Conservation (phyloP, 2,113 vertebrate species). For the Macquaria ambigua region DNA sequence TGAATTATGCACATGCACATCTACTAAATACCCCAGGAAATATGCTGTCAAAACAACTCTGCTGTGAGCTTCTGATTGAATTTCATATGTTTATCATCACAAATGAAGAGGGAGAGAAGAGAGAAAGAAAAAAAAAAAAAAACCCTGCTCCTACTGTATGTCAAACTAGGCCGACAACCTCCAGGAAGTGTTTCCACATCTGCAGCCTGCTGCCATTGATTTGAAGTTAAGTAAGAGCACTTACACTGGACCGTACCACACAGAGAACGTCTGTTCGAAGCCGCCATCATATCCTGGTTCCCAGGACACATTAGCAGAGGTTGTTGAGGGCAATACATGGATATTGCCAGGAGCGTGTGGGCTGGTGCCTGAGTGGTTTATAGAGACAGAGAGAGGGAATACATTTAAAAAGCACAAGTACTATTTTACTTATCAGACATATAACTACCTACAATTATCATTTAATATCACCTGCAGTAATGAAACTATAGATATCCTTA, state of each 20-base stretch:
- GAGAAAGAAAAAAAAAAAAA: background rate
- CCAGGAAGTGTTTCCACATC: conserved; percentile 32
- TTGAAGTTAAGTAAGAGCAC: conserved; percentile 82
- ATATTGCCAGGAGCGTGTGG: conserved; percentile 95
- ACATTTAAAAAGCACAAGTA: conserved; percentile 20
- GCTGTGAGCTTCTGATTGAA: conserved; percentile 13
- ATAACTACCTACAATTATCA: background rate
- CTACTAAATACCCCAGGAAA: conserved; percentile 20
- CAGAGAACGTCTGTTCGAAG: conserved; percentile 99
- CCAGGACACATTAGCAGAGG: conserved; percentile 98
- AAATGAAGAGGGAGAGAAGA: background rate
- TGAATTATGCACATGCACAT: conserved; percentile 40
- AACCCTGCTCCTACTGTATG: background rate
- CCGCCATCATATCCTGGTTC: conserved; percentile 98
- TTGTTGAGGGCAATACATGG: conserved; percentile 92
- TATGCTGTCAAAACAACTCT: conserved; percentile 36
- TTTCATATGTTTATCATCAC: conserved; percentile 19
- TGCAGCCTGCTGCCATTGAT: conserved; percentile 37
- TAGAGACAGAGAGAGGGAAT: conserved; percentile 46
- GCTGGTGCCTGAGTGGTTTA: conserved; percentile 91
- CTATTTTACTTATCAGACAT: conserved; percentile 20
- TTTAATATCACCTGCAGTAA: background rate
- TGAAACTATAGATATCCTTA: background rate
- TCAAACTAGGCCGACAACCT: conserved; percentile 3
- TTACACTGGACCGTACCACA: conserved; percentile 99